Percentiles rank a stretch among this genome's conserved stretches.
phyloP scores from a whole-genome alignment of 2,888 invertebrate genomes.

The Octonoba sinensis region DNA sequence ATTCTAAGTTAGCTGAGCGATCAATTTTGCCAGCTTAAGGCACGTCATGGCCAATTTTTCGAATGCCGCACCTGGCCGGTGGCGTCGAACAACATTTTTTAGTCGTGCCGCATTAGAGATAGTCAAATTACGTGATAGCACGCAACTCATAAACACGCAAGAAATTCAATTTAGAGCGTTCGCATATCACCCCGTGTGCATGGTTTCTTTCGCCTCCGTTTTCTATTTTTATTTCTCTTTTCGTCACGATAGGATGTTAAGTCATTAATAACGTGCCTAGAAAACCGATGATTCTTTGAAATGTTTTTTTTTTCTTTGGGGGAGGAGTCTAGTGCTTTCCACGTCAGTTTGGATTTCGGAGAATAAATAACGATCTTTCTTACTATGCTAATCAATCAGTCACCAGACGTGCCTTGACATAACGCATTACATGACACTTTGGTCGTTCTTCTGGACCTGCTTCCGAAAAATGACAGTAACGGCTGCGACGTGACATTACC shows the following conservation, averaged over 20 bases:
- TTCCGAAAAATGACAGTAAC: background rate
- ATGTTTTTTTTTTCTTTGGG: slow-evolving; percentile 31
- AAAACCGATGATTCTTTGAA: slow-evolving; percentile 56
- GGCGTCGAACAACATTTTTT: slow-evolving; percentile 36
- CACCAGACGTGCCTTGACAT: slow-evolving; percentile 6
- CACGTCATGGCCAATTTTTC: slow-evolving; percentile 54
- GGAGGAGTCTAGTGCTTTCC: slow-evolving; percentile 21
- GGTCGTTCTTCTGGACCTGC: no score
- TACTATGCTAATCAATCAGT: slow-evolving; percentile 44
- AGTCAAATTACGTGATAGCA: slow-evolving; percentile 62
- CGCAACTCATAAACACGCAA: slow-evolving; percentile 61
- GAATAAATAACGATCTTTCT: slow-evolving; percentile 40
- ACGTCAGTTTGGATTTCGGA: slow-evolving; percentile 52
- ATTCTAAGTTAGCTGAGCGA: slow-evolving; percentile 37
- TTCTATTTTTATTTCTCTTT: slow-evolving; percentile 47
- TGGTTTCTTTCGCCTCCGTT: slow-evolving; percentile 22
- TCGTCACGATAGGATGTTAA: slow-evolving; percentile 59
- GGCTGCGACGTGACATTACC: background rate
- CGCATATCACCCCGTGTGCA: slow-evolving; percentile 26
- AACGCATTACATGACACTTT: slow-evolving; percentile 5
- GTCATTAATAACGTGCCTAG: slow-evolving; percentile 55
- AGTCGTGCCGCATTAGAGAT: slow-evolving; percentile 52
- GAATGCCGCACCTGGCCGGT: slow-evolving; percentile 23
- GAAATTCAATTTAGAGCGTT: slow-evolving; percentile 59
- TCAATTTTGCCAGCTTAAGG: slow-evolving; percentile 48